Evolutionary conservation across 1,140 invertebrate genomes (phyloP).

Genomic region (Liolophura sinensis): DNA sequence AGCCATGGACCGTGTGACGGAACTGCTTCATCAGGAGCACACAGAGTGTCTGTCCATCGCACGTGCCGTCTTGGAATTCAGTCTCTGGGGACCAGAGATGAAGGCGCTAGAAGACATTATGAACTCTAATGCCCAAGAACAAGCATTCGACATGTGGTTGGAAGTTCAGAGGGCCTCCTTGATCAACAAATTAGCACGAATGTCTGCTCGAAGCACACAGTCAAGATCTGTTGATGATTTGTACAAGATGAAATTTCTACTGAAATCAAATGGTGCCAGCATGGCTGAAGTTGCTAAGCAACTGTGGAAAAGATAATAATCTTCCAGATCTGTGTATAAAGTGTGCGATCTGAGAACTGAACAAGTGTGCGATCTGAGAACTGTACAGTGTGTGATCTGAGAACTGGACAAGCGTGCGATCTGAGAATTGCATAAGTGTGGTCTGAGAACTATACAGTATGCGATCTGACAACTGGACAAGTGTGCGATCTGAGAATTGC

Average conservation of each 20-base stretch:
- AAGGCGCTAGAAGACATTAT: slow-evolving; percentile 13
- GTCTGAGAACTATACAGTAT: no score
- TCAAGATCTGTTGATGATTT: slow-evolving; percentile 35
- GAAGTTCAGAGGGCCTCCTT: slow-evolving; percentile 37
- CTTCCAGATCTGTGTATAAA: no score
- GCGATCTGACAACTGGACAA: no score
- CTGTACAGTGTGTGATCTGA: no score
- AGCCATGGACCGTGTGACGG: slow-evolving; percentile 21
- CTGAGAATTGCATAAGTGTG: no score
- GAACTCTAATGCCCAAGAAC: slow-evolving; percentile 36
- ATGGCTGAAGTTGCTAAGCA: slow-evolving; percentile 27
- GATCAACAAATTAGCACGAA: slow-evolving; percentile 33
- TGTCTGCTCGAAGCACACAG: slow-evolving; percentile 11
- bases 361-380: no score
- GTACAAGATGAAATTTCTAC: slow-evolving; percentile 49
- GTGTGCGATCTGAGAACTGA: no score
- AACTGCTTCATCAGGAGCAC: slow-evolving; percentile 33
- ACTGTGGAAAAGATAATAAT: no score
- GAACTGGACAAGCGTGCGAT: no score
- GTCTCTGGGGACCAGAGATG: slow-evolving; percentile 42
- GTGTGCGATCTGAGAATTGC: no score
- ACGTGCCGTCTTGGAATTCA: slow-evolving; percentile 41
- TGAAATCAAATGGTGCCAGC: slow-evolving; percentile 46
- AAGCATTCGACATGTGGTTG: slow-evolving; percentile 46
- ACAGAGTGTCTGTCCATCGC: slow-evolving; percentile 40